Conservation (phyloP, 2,113 vertebrate species). For the Alouatta palliata region DNA sequence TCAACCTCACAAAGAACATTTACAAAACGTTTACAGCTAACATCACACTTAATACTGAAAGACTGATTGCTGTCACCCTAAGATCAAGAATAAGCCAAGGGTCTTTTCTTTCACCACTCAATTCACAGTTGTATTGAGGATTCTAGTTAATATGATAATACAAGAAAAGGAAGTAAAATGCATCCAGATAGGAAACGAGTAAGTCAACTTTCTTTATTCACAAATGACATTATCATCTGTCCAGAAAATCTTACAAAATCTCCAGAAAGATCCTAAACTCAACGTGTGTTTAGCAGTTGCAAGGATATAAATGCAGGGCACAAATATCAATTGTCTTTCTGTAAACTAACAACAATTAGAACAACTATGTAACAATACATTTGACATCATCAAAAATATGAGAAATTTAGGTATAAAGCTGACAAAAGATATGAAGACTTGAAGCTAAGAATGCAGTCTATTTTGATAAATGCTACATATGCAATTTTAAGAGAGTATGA, state of each 20-base stretch:
- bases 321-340: neutral
- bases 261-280: neutral
- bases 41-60: neutral
- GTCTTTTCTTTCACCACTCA: neutral
- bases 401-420: neutral
- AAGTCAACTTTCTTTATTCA: neutral
- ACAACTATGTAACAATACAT: neutral
- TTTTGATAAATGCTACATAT: neutral
- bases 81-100: neutral
- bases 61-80: neutral
- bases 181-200: neutral
- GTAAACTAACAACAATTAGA: neutral
- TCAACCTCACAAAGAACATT: neutral
- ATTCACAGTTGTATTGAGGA: neutral
- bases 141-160: neutral
- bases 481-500: neutral
- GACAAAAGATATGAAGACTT: neutral
- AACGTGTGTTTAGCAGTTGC: neutral
- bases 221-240: neutral
- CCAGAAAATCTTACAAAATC: neutral
- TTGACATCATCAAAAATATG: neutral
- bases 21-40: neutral
- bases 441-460: neutral
- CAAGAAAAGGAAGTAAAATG: neutral
- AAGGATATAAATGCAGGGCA: neutral